Percentiles rank a stretch among this genome's conserved stretches.
Evolutionary conservation across 30 jellyfish, hydroid and myxozoan species (phyloP).

Genomic region (Rhopilema esculentum): DNA sequence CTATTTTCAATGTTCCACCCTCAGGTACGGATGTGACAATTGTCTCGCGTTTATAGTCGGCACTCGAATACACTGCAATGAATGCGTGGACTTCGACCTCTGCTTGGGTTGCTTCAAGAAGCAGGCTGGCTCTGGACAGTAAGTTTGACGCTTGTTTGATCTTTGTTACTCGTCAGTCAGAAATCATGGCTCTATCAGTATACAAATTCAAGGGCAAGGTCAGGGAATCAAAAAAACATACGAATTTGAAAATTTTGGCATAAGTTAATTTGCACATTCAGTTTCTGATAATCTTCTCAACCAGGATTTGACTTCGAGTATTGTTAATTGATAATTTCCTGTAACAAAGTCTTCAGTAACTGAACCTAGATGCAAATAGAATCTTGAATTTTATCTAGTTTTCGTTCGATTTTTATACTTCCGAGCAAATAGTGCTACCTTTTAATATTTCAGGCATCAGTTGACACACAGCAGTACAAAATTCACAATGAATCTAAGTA

Average conservation of each 20-base stretch:
- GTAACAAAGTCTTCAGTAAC: too few species aligned
- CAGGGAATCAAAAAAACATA: too few species aligned
- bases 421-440: too few species aligned
- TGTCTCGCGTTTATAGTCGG: constrained; percentile 89
- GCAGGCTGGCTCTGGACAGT: constrained; percentile 66
- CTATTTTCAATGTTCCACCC: not conserved
- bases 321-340: too few species aligned
- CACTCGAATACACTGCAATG: constrained; percentile 87
- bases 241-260: too few species aligned
- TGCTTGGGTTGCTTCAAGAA: constrained; percentile 86
- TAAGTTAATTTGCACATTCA: too few species aligned
- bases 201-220: not conserved
- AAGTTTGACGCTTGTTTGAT: constrained; percentile 11
- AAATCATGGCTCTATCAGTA: not conserved
- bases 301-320: too few species aligned
- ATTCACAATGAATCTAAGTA: constrained; percentile 58
- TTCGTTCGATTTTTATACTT: too few species aligned
- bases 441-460: constrained; percentile 66
- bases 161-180: too few species aligned
- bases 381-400: too few species aligned
- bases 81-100: constrained; percentile 87
- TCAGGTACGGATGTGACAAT: constrained; percentile 82
- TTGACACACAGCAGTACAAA: constrained; percentile 57
- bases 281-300: not conserved
- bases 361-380: too few species aligned